Conservation (phyloP, 1,140 invertebrate species). For the Sarcophaga peregrina region DNA sequence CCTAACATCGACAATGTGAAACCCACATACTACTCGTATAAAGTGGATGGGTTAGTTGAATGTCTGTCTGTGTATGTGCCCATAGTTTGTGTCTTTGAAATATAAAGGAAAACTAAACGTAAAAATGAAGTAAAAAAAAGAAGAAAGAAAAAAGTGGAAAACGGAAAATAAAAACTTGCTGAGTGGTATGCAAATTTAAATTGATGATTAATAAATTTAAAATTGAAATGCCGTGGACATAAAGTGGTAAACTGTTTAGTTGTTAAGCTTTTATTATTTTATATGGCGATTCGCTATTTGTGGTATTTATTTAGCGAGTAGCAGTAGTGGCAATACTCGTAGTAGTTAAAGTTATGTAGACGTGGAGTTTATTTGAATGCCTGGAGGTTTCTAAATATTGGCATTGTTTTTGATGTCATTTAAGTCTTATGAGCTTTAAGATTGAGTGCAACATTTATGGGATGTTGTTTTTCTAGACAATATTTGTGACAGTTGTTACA, state of each 20-base stretch:
- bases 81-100: background rate
- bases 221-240: slow-evolving; percentile 44
- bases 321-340: background rate
- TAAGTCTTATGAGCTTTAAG: slow-evolving; percentile 26
- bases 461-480: slow-evolving; percentile 12
- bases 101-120: background rate
- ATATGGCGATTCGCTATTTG: background rate
- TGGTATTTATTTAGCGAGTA: slow-evolving; percentile 27
- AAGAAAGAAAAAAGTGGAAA: background rate
- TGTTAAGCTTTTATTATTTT: slow-evolving; percentile 32
- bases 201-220: slow-evolving; percentile 45
- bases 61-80: too few relatives aligned
- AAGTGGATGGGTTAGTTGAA: background rate
- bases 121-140: background rate
- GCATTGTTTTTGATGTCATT: slow-evolving; percentile 20
- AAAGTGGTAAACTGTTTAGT: slow-evolving; percentile 39
- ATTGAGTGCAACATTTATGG: slow-evolving; percentile 42
- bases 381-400: slow-evolving; percentile 11
- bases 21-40: background rate
- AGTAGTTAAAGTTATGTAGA: too few relatives aligned
- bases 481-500: background rate
- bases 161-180: background rate
- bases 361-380: slow-evolving; percentile 25
- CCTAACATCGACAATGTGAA: too few relatives aligned
- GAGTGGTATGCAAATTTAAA: slow-evolving; percentile 42